Evolutionary conservation across 2,888 invertebrate genomes (phyloP), one percentile per base, ranked within the genome.

Genomic region (Miltochrista miniata): DNA sequence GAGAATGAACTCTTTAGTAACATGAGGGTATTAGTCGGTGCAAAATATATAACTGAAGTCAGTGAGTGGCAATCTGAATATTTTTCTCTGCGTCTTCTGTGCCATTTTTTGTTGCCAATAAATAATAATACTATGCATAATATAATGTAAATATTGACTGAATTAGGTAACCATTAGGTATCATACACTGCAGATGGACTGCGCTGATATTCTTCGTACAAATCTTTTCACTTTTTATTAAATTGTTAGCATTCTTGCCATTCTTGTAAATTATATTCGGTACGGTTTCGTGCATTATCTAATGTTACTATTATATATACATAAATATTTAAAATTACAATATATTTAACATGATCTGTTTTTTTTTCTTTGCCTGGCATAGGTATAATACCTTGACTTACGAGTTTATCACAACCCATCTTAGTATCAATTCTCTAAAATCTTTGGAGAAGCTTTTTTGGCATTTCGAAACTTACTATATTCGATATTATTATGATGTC

Each of bases 151-250:
- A 65, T 72, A 74, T 74, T 61, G 84, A 84, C 84, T 84, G 84
- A 84, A 78, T 78, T 75, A 79, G 70, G 50, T 77, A 75, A 71
- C 70, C 74, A 68, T 58, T 66, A 67, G 71, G 65, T 65, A 68
- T 60, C 67, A 63, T 73, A 74, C 71, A 68, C 69, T 71, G 72
- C 61, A 66, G 73, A 64, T 72, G 70, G 74, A 83, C 79, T 83
- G 75, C 70, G 72, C 81, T 78, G 72, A 79, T 83, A 81, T 81
- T 82, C 83, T 85, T 83, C 85, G 86, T 86, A 87, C 87, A 87
- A 87, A 86, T 80, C 18, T 71, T 80, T 72, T 79, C 76, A 79
- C 72, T 82, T 70, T 80, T 72, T 80, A 78, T 68, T 69, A 70
- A 72, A 82, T 79, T 81, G 79, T 83, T 81, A 74, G 76, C 72